phyloP scores from a whole-genome alignment of 2,113 vertebrate species.

The Labrus mixtus region DNA sequence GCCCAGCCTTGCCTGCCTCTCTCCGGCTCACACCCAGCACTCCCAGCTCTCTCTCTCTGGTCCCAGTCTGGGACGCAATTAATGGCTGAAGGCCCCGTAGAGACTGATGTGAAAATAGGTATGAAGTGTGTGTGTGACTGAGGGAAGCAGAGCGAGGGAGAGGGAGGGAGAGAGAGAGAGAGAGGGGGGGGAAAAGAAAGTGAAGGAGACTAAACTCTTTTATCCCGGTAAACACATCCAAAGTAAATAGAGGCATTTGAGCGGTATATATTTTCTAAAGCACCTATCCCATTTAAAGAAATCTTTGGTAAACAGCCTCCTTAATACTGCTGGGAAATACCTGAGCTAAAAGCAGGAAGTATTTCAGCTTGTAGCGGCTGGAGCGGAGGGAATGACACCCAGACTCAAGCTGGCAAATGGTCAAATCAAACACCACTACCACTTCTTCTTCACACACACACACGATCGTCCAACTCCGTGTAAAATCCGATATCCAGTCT shows the following conservation, averaged over 20 bases:
- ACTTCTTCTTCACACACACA: slow-evolving; percentile 3
- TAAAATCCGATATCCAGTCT: slow-evolving; percentile 68
- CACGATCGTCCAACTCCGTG: slow-evolving; percentile 38
- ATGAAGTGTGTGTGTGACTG: slow-evolving; percentile 49
- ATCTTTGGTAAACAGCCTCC: slow-evolving; percentile 47
- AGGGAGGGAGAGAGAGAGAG: not conserved
- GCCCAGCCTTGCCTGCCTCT: slow-evolving; percentile 75
- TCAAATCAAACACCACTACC: slow-evolving; percentile 62
- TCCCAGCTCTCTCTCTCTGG: slow-evolving; percentile 43
- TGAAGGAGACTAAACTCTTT: slow-evolving; percentile 13
- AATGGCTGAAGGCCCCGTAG: slow-evolving; percentile 64
- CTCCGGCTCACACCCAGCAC: slow-evolving; percentile 46
- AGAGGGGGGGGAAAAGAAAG: not conserved
- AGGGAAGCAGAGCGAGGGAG: slow-evolving; percentile 44
- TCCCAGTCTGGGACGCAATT: slow-evolving; percentile 77
- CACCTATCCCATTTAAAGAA: slow-evolving; percentile 20
- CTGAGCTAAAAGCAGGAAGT: slow-evolving; percentile 47
- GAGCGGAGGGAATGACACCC: slow-evolving; percentile 59
- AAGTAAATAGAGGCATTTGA: slow-evolving; percentile 41
- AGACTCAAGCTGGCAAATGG: slow-evolving; percentile 56
- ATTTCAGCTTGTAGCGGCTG: slow-evolving; percentile 55
- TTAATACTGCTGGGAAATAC: slow-evolving; percentile 50
- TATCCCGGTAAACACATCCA: slow-evolving; percentile 16
- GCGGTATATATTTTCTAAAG: slow-evolving; percentile 19
- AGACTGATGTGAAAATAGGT: slow-evolving; percentile 72